Percentiles rank a stretch among this genome's conserved stretches.
Conservation (phyloP, 1,140 invertebrate species). For the Orius laevigatus region DNA sequence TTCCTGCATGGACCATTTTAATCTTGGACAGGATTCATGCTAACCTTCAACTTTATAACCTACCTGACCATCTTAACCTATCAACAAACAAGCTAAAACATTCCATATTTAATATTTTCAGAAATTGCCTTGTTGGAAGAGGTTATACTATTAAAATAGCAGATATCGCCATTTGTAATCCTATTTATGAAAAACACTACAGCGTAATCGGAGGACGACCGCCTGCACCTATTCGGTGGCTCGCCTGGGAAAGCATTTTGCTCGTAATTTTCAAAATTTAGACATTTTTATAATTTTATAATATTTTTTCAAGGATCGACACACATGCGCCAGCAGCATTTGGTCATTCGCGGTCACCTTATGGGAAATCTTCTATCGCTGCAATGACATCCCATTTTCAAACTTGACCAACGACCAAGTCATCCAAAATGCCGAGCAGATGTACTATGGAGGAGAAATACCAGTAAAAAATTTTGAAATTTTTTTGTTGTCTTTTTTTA, state of each 20-base stretch:
- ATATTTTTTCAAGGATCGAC: conserved; percentile 37
- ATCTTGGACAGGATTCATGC: too few relatives aligned
- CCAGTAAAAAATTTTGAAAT: background rate
- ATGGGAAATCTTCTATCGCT: conserved; percentile 61
- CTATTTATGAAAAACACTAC: conserved; percentile 29
- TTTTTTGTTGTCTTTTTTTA: background rate
- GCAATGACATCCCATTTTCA: conserved; percentile 52
- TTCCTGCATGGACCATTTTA: too few relatives aligned
- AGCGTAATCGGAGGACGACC: conserved; percentile 33
- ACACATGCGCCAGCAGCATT: conserved; percentile 42
- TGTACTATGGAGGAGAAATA: conserved; percentile 45
- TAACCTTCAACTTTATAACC: too few relatives aligned
- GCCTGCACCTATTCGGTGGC: conserved; percentile 57
- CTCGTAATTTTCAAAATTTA: conserved; percentile 37
- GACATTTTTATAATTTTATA: background rate
- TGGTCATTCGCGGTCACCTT: conserved; percentile 54
- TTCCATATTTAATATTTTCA: conserved; percentile 27
- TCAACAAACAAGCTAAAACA: too few relatives aligned
- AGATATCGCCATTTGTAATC: conserved; percentile 34
- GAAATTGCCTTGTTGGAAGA: conserved; percentile 71
- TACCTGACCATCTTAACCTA: too few relatives aligned
- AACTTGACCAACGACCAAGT: conserved; percentile 55
- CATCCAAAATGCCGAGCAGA: conserved; percentile 51
- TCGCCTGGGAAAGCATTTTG: conserved; percentile 69
- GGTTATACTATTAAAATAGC: conserved; percentile 66